Conservation (phyloP, 2,888 invertebrate species). For the Apodemia duryi region DNA sequence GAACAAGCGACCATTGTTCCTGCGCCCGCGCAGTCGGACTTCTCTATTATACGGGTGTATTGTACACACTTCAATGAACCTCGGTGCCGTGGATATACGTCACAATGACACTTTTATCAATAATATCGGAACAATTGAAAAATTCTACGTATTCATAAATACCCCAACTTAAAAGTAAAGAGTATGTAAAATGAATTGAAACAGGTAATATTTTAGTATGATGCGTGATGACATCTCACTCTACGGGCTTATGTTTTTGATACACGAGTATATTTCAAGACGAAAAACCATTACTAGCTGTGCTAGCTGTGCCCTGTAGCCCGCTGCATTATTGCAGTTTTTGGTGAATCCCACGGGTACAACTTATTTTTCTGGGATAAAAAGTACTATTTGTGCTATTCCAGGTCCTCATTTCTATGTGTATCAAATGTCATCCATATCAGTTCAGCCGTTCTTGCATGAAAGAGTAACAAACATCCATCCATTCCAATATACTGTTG, state of each 20-base stretch:
- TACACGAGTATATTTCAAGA: neutral
- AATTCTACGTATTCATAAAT: slow-evolving; percentile 69
- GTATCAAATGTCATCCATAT: too few species aligned
- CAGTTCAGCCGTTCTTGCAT: too few species aligned
- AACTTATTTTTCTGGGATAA: too few species aligned
- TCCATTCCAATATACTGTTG: too few species aligned
- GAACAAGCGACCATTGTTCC: slow-evolving; percentile 60
- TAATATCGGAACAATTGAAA: slow-evolving; percentile 53
- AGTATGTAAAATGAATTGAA: neutral
- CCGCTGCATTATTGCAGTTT: too few species aligned
- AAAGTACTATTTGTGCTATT: too few species aligned
- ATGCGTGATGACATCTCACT: neutral
- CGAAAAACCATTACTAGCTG: too few species aligned
- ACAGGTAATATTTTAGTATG: neutral
- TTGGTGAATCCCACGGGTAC: too few species aligned
- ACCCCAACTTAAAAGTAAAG: slow-evolving; percentile 22
- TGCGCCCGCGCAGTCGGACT: slow-evolving; percentile 58
- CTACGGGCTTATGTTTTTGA: neutral
- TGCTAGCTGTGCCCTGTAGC: too few species aligned
- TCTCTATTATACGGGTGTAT: slow-evolving; percentile 71
- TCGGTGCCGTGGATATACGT: slow-evolving; percentile 65
- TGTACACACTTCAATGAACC: slow-evolving; percentile 72
- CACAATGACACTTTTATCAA: slow-evolving; percentile 75
- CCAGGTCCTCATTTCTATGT: too few species aligned
- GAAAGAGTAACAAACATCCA: too few species aligned